Evolutionary conservation across 2,113 vertebrate species (phyloP), one percentile per base, ranked within the genome.

Genomic region (Brachypteracias leptosomus): DNA sequence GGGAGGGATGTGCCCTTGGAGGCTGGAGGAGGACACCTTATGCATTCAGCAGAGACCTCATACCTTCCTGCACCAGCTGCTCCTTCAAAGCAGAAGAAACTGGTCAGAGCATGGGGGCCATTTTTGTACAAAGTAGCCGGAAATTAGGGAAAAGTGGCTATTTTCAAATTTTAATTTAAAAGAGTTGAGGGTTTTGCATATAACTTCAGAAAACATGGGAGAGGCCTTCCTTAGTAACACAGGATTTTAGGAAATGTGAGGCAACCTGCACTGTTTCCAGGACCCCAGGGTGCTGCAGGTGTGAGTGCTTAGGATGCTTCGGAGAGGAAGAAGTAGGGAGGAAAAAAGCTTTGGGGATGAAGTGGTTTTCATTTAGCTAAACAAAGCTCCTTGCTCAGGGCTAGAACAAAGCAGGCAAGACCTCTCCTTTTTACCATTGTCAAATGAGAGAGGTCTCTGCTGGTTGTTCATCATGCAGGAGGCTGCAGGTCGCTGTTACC

Each of bases 211-310:
- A 80, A 88, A 29, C 18, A 40, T 3, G 1, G 36, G 24, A 62
- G 20, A 68, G 4, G 3, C 46, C 51, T 88, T 88, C 75, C 35
- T 79, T 86, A 90, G 55, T 14, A 76, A 24, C 10, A 70, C 7
- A 29, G 17, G 68, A 11, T 79, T 88, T 90, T 74, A 61, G 72
- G 82, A 88, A 83, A 80, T 77, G 22, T 54, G 54, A 91, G 28
- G 63, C n/a, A 84, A 62, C 0, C 1, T 54, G n/a, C 52, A n/a
- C 52, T 66, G 11, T 88, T 94, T 63, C 42, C 85, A 92, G 91
- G 95, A 94, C 97, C 73, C 90, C 95, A 89, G 85, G 88, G 82
- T 81, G 88, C 83, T 90, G 92, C 93, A 96, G 95, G 90, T 94
- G 90, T 80, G 31, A 21, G 35, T 67, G 68, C 40, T 93, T 71